These are phyloP conservation scores for Bedellia somnulentella DNA, from an alignment of 2,888 invertebrate species.

Conservation along the genomic window DNA sequence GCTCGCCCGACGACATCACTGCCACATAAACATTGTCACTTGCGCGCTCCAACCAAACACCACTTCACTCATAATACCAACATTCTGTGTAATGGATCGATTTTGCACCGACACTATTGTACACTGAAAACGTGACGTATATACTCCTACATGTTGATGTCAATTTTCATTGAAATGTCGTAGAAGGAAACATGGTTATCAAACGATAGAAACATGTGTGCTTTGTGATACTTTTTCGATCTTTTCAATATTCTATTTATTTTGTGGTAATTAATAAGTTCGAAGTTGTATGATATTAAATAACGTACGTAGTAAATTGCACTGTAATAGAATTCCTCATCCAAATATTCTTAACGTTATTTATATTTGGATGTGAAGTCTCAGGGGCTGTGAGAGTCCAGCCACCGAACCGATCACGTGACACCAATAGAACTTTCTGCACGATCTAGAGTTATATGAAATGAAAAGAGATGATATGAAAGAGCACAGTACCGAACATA, in stretches of 20 bases:
- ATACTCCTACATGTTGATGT: slow-evolving; percentile 15
- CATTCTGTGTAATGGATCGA: slow-evolving; percentile 56
- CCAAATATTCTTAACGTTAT: slow-evolving; percentile 38
- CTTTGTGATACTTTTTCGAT: slow-evolving; percentile 46
- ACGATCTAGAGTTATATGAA: slow-evolving; percentile 22
- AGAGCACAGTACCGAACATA: slow-evolving; percentile 29
- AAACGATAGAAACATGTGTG: slow-evolving; percentile 16
- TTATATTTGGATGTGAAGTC: slow-evolving; percentile 24
- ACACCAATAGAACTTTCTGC: slow-evolving; percentile 40
- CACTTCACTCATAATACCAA: slow-evolving; percentile 15
- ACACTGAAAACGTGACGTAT: slow-evolving; percentile 26
- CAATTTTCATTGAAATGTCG: slow-evolving; percentile 10
- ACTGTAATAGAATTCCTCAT: too few species aligned
- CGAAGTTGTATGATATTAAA: slow-evolving; percentile 35
- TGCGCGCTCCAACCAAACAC: too few species aligned
- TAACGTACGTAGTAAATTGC: too few species aligned
- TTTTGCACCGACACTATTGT: slow-evolving; percentile 65
- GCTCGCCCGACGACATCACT: too few species aligned
- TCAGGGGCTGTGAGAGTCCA: slow-evolving; percentile 54
- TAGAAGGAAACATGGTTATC: slow-evolving; percentile 17
- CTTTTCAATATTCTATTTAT: too few species aligned
- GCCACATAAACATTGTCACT: slow-evolving; percentile 33
- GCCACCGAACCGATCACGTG: slow-evolving; percentile 39
- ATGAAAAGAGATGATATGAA: slow-evolving; percentile 23
- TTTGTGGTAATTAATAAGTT: slow-evolving; percentile 12